Base-by-base conservation (phyloP, 2,888 invertebrate genomes). In the Metacarcinus magister region DNA sequence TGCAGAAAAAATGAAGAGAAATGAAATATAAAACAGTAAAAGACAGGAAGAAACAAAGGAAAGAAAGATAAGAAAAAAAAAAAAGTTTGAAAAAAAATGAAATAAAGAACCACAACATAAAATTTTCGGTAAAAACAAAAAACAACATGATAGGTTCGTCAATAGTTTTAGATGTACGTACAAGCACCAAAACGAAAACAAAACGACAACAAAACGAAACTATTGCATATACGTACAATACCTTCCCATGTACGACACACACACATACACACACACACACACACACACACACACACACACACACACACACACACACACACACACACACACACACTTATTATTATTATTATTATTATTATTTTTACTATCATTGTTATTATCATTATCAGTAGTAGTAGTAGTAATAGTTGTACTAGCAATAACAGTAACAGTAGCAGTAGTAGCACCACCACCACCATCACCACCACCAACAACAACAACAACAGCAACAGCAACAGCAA, bases 221-320 rank as follows among this genome's bases (percentile, higher is more conserved):
- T 48, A 8, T 0, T 32, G n/a, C n/a, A 28, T 32, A 46, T 43
- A 43, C 43, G 32, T 23, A 43, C 39, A 90, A 43, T 28, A 43
- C 46, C 4, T 7, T 7, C 5, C 46, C 4, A 46, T 46, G 46
- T 46, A 46, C 5, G 46, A 46, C 46, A 89, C 28, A 89, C 89
- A n/a, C 89, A 89, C 89, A 89, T 32, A 89, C 89, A 89, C 89
- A 5, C 89, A 90, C 90, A 90, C 39, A 90, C 39, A 90, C 39
- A 90, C 39, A 90, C 39, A 90, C 39, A 89, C 39, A 90, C 39
- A 90, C 39, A 90, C 39, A 90, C 90, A 90, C 39, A 90, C 90
- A 90, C 90, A 90, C 90, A 90, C 39, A 90, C 90, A 90, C 90
- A 32, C 90, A 90, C 90, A 90, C 90, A 90, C 90, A 90, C 90